Evolutionary conservation across 1,140 invertebrate species (phyloP).

Genomic region (Dendroctonus valens): DNA sequence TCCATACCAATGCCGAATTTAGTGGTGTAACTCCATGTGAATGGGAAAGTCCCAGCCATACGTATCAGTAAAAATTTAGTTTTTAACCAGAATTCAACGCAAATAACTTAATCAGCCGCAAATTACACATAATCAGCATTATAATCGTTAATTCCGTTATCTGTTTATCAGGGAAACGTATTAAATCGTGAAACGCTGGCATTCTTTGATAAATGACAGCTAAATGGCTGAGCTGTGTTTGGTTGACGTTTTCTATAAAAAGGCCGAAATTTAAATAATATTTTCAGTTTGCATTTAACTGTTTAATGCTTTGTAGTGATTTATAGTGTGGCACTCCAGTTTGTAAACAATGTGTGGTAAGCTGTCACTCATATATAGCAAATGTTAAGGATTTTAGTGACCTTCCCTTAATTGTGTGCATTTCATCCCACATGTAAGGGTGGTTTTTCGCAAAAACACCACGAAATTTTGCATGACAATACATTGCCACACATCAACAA

Average conservation of each 20-base stretch:
- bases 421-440: constrained; percentile 2
- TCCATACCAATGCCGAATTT: no score
- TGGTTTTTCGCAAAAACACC: background rate
- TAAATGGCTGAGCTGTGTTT: background rate
- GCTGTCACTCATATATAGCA: constrained; percentile 1
- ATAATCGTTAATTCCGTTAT: no score
- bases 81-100: no score
- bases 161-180: no score
- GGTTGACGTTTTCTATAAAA: constrained; percentile 29
- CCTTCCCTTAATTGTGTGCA: constrained; percentile 9
- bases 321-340: constrained; percentile 2
- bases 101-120: no score
- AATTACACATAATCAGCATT: no score
- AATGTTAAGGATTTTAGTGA: background rate
- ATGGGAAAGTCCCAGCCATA: no score
- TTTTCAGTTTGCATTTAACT: constrained; percentile 17
- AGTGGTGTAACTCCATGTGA: no score
- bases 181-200: no score
- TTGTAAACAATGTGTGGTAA: constrained; percentile 29
- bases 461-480: background rate
- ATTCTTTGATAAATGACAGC: no score
- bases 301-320: constrained; percentile 1
- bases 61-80: no score
- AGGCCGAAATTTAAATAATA: constrained; percentile 23
- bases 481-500: background rate